Percentiles rank a stretch among this genome's conserved stretches.
phyloP scores from a whole-genome alignment of 1,140 invertebrate species.

The Coboldia fuscipes region DNA sequence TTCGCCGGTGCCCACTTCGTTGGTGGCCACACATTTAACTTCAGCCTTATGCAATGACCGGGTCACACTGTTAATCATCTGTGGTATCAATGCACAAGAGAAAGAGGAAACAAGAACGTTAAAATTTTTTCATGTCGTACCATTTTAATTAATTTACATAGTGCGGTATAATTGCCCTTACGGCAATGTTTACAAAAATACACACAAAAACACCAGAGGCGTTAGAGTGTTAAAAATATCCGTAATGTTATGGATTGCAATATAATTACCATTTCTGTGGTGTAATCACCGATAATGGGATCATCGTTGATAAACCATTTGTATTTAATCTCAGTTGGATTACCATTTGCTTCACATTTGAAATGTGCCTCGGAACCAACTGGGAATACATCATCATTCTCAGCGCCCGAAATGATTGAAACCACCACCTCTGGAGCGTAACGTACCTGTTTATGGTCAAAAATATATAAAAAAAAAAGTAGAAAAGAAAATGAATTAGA shows the following conservation, averaged over 20 bases:
- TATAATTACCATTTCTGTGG: constrained; percentile 32
- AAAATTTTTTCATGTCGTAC: too few relatives aligned
- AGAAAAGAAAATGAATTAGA: background rate
- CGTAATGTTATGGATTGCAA: too few relatives aligned
- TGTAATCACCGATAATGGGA: constrained; percentile 32
- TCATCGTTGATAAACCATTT: constrained; percentile 50
- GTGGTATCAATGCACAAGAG: background rate
- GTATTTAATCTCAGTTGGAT: constrained; percentile 47
- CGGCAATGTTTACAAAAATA: too few relatives aligned
- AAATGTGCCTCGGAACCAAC: constrained; percentile 66
- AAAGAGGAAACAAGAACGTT: too few relatives aligned
- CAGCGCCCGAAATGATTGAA: constrained; percentile 24
- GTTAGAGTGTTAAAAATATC: too few relatives aligned
- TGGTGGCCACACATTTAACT: constrained; percentile 61
- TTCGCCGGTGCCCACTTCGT: constrained; percentile 53
- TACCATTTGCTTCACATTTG: constrained; percentile 50
- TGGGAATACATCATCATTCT: constrained; percentile 39
- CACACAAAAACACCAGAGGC: background rate
- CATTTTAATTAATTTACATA: too few relatives aligned
- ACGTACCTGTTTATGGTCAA: constrained; percentile 39
- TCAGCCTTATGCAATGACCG: constrained; percentile 48
- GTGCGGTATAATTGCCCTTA: too few relatives aligned
- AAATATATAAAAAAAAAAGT: background rate
- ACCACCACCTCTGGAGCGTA: constrained; percentile 62
- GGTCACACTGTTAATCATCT: constrained; percentile 40